These are phyloP conservation scores for Corella eumyota DNA, from an alignment of 23 tunicate species.

Conservation along the genomic window DNA sequence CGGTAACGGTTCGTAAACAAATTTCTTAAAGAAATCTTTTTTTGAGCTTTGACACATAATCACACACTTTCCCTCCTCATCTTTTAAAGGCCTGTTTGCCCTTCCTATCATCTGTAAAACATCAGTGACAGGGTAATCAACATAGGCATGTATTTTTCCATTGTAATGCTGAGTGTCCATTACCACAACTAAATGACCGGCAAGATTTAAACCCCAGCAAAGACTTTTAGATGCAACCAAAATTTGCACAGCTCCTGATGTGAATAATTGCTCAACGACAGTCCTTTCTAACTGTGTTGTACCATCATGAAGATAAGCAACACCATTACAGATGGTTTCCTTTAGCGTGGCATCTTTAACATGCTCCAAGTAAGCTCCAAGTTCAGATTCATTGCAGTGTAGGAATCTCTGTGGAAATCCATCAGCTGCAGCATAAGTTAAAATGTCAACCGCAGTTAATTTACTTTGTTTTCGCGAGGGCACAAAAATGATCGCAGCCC, in stretches of 20 bases:
- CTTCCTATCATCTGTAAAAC: conserved; percentile 96
- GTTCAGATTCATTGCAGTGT: conserved; percentile 81
- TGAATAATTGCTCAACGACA: conserved; percentile 74
- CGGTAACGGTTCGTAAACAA: conserved; percentile 95
- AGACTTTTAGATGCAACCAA: conserved; percentile 78
- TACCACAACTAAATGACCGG: conserved; percentile 80
- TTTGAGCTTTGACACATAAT: conserved; percentile 98
- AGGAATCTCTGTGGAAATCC: conserved; percentile 70
- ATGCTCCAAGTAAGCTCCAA: conserved; percentile 78
- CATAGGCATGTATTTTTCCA: conserved; percentile 92
- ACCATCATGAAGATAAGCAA: conserved; percentile 94
- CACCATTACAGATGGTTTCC: conserved; percentile 79
- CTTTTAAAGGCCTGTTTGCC: conserved; percentile 82
- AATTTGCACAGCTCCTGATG: conserved; percentile 84
- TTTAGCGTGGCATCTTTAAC: conserved; percentile 83
- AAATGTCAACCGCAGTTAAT: conserved; percentile 90
- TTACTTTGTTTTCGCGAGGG: conserved; percentile 94
- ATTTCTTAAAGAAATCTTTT: conserved; percentile 95
- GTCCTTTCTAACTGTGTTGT: conserved; percentile 65
- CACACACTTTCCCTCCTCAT: conserved; percentile 97
- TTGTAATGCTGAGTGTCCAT: conserved; percentile 99
- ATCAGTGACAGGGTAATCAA: conserved; percentile 94
- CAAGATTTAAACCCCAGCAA: conserved; percentile 75
- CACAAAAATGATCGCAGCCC: conserved; percentile 69
- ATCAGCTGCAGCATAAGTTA: conserved; percentile 96